These are phyloP conservation scores for Mycalesis mineus DNA, from an alignment of 2,888 invertebrate genomes.

Conservation along the genomic window DNA sequence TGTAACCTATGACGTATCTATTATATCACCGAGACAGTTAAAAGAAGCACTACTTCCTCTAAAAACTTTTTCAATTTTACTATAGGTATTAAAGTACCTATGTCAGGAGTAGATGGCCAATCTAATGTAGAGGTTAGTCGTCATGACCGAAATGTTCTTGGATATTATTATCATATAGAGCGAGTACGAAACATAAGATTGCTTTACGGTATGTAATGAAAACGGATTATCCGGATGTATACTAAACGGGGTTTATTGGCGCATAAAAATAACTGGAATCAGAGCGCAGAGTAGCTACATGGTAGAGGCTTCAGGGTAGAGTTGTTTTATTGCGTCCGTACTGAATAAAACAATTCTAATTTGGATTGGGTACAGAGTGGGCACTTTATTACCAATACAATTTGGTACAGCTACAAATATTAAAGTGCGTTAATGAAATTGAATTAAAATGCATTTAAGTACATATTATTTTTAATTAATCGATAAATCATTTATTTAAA, in stretches of 20 bases:
- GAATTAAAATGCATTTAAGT: no score
- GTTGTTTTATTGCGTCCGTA: neutral
- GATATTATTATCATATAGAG: neutral
- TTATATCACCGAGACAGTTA: no score
- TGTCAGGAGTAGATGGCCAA: no score
- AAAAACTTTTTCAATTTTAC: no score
- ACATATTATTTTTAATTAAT: no score
- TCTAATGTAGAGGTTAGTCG: no score
- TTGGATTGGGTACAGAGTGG: neutral
- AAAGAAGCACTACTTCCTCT: no score
- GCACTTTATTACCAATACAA: neutral
- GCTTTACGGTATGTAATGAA: constrained; percentile 22
- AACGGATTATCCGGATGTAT: constrained; percentile 24
- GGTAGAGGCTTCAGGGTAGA: neutral
- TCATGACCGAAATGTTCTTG: neutral
- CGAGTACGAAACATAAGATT: constrained; percentile 9
- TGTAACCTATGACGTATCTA: no score
- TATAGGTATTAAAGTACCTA: no score
- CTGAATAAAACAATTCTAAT: neutral
- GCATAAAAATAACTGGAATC: constrained; percentile 24
- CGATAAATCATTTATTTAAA: no score
- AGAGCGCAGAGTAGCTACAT: constrained; percentile 11
- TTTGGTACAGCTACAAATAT: neutral
- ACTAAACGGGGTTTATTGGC: constrained; percentile 19
- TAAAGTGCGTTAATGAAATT: no score